phyloP scores from a whole-genome alignment of 2,888 invertebrate species.

The Copidosoma aretas region DNA sequence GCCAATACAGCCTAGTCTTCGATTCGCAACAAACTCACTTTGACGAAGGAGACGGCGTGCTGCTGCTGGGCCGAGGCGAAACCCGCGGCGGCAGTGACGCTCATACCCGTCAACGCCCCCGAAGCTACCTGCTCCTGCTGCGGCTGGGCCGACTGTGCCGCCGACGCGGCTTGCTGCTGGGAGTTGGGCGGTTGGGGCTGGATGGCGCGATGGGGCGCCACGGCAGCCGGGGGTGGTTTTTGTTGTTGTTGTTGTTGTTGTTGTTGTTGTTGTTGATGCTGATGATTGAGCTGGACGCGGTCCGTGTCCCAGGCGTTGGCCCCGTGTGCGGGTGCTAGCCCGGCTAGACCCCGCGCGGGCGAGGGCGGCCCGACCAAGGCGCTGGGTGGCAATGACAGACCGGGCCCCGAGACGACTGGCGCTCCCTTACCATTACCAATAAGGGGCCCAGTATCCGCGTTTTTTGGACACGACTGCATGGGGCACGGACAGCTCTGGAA shows the following conservation, averaged over 20 bases:
- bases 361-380: slow-evolving; percentile 63
- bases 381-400: slow-evolving; percentile 64
- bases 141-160: neutral
- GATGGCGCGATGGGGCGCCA: neutral
- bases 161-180: slow-evolving; percentile 40
- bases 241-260: slow-evolving; percentile 7
- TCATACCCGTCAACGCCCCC: neutral
- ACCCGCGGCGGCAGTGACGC: neutral
- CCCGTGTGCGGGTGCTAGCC: slow-evolving; percentile 62
- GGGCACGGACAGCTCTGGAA: slow-evolving; percentile 84
- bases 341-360: slow-evolving; percentile 67
- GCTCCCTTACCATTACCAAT: slow-evolving; percentile 89
- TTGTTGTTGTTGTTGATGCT: slow-evolving; percentile 47
- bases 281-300: slow-evolving; percentile 64
- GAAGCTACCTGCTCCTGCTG: neutral
- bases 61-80: neutral
- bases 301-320: slow-evolving; percentile 63
- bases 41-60: neutral
- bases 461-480: slow-evolving; percentile 96
- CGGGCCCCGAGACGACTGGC: slow-evolving; percentile 63
- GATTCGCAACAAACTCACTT: neutral
- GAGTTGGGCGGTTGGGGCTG: neutral
- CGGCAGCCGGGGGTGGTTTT: neutral
- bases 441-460: slow-evolving; percentile 98
- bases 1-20: too few species aligned